Base-by-base conservation (phyloP, 2,888 invertebrate species). In the Oscheius myriophilus region DNA sequence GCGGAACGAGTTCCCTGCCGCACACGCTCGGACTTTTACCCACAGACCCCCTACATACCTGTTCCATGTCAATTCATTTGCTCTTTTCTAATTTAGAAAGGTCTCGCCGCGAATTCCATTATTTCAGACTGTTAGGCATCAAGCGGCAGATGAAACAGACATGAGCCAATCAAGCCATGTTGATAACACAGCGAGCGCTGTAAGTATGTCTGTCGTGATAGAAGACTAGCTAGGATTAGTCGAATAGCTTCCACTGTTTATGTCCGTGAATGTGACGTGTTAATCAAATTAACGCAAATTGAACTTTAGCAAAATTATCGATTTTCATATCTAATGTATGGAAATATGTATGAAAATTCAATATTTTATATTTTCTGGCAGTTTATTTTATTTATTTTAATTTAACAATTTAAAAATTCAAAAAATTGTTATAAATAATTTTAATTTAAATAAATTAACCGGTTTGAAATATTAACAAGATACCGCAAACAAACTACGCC, bases 131-230 rank as follows among this genome's bases (percentile, higher is more conserved):
- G 61, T 46, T n/a, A 46, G 61, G 25, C 46, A 26, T 16, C 61
- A 46, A 49, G 41, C 23, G 42, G 23, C 57, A 42, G 57, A 57
- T 57, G 61, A 46, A 49, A 23, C 23, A 46, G 33, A 46, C 26
- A 61, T 61, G 61, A 61, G 61, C 46, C 46, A 33, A 46, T 46
- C 46, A 26, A 61, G 33, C 33, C 33, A 33, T 33, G 33, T 33
- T 33, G 33, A 61, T 61, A 61, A 46, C 49, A 49, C 61, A 23
- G 9, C 54, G 39, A 54, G 54, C 54, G 43, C 46, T 49, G 61
- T 61, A 61, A 61, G 61, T 61, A 49, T 61, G 46, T 3, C 21
- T 39, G 61, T 61, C 39, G 61, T 61, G 61, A n/a, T 61, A 61
- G 49, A 61, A 61, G 61, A 46, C n/a, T 43, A 45, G 23, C 61